Percentiles rank a stretch among this genome's conserved stretches.
Evolutionary conservation across 1,140 invertebrate genomes (phyloP).

Genomic region (Zophobas atratus): DNA sequence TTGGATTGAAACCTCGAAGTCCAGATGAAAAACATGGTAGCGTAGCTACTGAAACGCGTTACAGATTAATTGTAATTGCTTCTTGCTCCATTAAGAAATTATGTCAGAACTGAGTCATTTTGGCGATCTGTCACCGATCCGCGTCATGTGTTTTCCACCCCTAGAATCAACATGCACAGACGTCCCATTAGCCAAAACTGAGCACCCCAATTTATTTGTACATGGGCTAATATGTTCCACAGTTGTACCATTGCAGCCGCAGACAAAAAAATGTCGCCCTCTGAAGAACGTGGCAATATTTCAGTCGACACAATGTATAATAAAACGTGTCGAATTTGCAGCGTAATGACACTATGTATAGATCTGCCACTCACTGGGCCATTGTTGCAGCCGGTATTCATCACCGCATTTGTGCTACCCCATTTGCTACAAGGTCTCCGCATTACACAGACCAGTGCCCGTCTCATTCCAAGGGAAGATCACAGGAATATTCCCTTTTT

Average conservation of each 20-base stretch:
- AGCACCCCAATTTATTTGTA: constrained; percentile 54
- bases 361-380: constrained; percentile 56
- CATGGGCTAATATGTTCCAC: constrained; percentile 36
- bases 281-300: constrained; percentile 42
- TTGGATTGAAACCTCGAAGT: not conserved
- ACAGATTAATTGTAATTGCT: too few relatives aligned
- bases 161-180: constrained; percentile 52
- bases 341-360: constrained; percentile 54
- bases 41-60: too few relatives aligned
- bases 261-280: constrained; percentile 28
- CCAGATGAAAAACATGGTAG: too few relatives aligned
- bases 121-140: constrained; percentile 45
- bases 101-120: too few relatives aligned
- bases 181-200: constrained; percentile 47
- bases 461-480: constrained; percentile 7
- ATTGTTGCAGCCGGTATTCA: constrained; percentile 57
- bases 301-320: constrained; percentile 51
- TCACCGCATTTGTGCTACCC: constrained; percentile 59
- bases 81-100: too few relatives aligned
- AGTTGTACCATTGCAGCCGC: constrained; percentile 8
- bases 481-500: constrained; percentile 38
- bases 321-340: constrained; percentile 56
- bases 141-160: constrained; percentile 41
- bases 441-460: constrained; percentile 44
- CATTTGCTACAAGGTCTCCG: constrained; percentile 52